phyloP scores from a whole-genome alignment of 2,797 vertebrate genomes.

The Danio kyathit region DNA sequence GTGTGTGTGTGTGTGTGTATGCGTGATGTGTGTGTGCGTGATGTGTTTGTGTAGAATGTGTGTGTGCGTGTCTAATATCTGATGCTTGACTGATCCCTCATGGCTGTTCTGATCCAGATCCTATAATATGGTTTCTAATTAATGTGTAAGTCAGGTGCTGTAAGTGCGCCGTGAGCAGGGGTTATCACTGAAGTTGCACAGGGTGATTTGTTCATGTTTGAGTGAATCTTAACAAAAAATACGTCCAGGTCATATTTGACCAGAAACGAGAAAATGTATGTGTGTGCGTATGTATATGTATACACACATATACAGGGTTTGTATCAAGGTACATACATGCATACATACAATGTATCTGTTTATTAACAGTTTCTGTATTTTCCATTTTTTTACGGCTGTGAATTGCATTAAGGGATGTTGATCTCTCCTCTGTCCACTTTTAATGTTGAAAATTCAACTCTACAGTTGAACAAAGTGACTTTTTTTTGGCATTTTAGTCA shows the following conservation, averaged over 20 bases:
- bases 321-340: too few relatives aligned
- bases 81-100: constrained; percentile 30
- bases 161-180: constrained; percentile 5
- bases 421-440: too few relatives aligned
- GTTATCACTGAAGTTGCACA: constrained; percentile 5
- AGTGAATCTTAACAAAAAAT: not conserved
- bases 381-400: too few relatives aligned
- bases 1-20: constrained; percentile 12
- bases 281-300: too few relatives aligned
- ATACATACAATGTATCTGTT: too few relatives aligned
- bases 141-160: constrained; percentile 44
- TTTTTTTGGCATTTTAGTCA: too few relatives aligned
- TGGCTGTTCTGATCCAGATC: constrained; percentile 40
- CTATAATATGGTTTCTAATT: constrained; percentile 49
- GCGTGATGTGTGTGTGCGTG: not conserved
- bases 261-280: not conserved
- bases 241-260: constrained; percentile 1
- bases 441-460: too few relatives aligned
- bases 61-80: not conserved
- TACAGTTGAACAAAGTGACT: too few relatives aligned
- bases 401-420: too few relatives aligned
- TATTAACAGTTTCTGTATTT: too few relatives aligned
- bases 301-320: too few relatives aligned
- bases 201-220: constrained; percentile 7
- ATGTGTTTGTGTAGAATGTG: too few relatives aligned